Evolutionary conservation across 1,140 invertebrate species (phyloP).

Genomic region (Hylyphantes graminicola): DNA sequence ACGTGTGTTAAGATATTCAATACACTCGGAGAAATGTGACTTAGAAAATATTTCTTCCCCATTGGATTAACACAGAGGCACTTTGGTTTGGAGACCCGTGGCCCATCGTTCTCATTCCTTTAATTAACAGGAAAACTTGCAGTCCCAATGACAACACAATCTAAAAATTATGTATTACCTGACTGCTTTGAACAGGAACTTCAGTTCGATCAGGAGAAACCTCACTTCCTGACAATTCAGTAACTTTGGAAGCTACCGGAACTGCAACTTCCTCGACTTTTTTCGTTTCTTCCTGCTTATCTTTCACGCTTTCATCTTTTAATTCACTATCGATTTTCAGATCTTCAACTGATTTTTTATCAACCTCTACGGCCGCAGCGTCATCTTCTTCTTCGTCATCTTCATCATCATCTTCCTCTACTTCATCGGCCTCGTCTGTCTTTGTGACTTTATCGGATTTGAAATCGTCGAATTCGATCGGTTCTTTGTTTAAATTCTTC

Average conservation of each 20-base stretch:
- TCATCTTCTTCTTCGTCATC: constrained; percentile 29
- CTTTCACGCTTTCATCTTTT: constrained; percentile 9
- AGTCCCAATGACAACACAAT: too few species aligned
- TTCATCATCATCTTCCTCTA: constrained; percentile 33
- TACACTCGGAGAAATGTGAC: too few species aligned
- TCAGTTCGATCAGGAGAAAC: too few species aligned
- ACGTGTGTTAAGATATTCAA: too few species aligned
- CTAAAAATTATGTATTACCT: too few species aligned
- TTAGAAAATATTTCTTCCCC: too few species aligned
- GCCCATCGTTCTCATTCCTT: too few species aligned
- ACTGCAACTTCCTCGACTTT: constrained; percentile 21
- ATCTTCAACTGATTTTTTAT: not conserved
- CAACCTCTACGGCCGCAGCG: not conserved
- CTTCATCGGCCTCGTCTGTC: constrained; percentile 36
- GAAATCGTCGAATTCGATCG: not conserved
- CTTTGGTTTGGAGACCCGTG: too few species aligned
- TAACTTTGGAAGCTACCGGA: not conserved
- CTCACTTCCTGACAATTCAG: too few species aligned
- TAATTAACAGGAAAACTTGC: too few species aligned
- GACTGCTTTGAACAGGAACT: too few species aligned
- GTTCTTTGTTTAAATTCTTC: not conserved
- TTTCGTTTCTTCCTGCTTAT: not conserved
- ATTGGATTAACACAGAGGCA: too few species aligned
- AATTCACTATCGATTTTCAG: not conserved
- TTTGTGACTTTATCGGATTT: constrained; percentile 1